Base-by-base conservation (phyloP, 2,797 vertebrate species). In the Forpus xanthops region DNA sequence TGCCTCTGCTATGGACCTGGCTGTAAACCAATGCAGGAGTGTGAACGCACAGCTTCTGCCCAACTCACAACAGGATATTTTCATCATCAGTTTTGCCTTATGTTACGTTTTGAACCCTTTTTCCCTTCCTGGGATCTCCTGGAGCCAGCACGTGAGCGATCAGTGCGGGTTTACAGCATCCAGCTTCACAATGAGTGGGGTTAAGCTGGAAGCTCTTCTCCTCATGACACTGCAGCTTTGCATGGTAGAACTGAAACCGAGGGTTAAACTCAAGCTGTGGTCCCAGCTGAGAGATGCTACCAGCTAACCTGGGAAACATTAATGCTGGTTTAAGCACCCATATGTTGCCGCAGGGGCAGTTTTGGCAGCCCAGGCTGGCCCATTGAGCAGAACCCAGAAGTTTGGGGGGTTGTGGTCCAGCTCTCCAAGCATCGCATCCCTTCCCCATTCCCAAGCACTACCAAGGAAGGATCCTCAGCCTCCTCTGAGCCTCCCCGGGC, bases 131-230 rank as follows among this genome's bases (percentile, higher is more conserved):
- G 91, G 82, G 74, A 11, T n/a, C 83, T 68, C 42, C n/a, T 18
- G 65, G 24, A 71, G 77, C 2, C 42, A 55, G 53, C 42, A 15
- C 0, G 0, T 11, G 62, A 56, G 82, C 4, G 30, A 33, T 27
- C 9, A 0, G 74, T 0, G 56, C 1, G 3, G 41, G 44, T 68
- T 65, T 15, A 28, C 37, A 17, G 42, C 73, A 27, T 3, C 55
- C 45, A 30, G 19, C 27, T n/a, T 8, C 1, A 3, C 39, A 6
- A 37, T 0, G 1, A 24, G 64, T 1, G 44, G 66, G n/a, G n/a
- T 72, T 50, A 42, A 35, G 31, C 44, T 71, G 31, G 73, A 56
- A 76, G 33, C 20, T 65, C 24, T 53, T 18, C 67, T 83, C 24
- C 28, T 64, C 5, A 24, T 2, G 8, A 11, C 0, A 0, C 35